Evolutionary conservation across 2,888 invertebrate genomes (phyloP).

Genomic region (Macaria notata): DNA sequence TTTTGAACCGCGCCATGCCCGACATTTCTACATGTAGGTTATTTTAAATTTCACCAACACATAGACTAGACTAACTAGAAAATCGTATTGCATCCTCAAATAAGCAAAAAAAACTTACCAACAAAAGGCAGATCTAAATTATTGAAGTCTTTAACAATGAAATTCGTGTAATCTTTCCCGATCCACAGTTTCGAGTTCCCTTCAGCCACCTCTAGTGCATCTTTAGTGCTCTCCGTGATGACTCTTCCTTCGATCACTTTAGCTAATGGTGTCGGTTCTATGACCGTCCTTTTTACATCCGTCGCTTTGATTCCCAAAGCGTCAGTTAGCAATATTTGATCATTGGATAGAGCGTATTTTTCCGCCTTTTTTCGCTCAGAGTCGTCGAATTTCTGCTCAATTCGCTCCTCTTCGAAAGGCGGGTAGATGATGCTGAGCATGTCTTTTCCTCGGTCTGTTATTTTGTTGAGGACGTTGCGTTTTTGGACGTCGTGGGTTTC

Average conservation of each 20-base stretch:
- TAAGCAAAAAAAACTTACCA: constrained; percentile 50
- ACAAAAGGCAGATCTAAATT: constrained; percentile 93
- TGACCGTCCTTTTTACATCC: constrained; percentile 45
- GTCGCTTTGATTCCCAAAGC: constrained; percentile 36
- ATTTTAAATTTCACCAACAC: too few species aligned
- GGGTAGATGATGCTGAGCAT: constrained; percentile 75
- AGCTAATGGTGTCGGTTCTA: constrained; percentile 62
- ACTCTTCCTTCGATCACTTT: constrained; percentile 68
- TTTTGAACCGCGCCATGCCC: too few species aligned
- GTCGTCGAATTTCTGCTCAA: constrained; percentile 71
- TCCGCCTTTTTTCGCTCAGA: constrained; percentile 73
- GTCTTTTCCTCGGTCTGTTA: constrained; percentile 71
- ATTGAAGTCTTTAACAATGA: constrained; percentile 96
- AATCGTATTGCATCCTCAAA: too few species aligned
- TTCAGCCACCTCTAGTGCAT: constrained; percentile 66
- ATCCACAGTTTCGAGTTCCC: constrained; percentile 95
- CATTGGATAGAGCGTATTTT: constrained; percentile 70
- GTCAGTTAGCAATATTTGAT: constrained; percentile 61
- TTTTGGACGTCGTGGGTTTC: constrained; percentile 61
- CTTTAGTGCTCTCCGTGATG: constrained; percentile 63
- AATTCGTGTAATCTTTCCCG: constrained; percentile 98
- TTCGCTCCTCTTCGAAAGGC: constrained; percentile 65
- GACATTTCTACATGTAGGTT: too few species aligned
- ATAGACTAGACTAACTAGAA: too few species aligned
- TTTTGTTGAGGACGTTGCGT: constrained; percentile 70